These are phyloP conservation scores for Zootoca vivipara DNA, from an alignment of 2,113 vertebrate species.

Conservation along the genomic window DNA sequence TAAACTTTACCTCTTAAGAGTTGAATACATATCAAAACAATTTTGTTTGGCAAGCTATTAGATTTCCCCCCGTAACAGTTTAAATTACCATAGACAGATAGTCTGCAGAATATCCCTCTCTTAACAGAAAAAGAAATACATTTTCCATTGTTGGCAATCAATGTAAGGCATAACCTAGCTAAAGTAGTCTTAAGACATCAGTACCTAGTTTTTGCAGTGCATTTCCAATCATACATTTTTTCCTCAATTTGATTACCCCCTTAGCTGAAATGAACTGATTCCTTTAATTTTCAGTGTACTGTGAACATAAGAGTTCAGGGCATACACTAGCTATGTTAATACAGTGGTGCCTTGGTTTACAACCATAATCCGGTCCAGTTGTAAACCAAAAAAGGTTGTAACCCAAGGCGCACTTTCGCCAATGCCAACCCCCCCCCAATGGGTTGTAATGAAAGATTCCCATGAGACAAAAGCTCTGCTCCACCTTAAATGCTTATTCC, in stretches of 20 bases:
- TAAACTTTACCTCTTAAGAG: slow-evolving; percentile 20
- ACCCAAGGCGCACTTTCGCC: too few relatives aligned
- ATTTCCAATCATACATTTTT: not conserved
- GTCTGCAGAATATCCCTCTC: not conserved
- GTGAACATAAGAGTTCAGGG: too few relatives aligned
- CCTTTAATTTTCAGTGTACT: not conserved
- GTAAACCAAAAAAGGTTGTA: too few relatives aligned
- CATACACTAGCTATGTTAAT: too few relatives aligned
- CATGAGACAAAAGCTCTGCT: too few relatives aligned
- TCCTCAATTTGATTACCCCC: not conserved
- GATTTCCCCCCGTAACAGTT: not conserved
- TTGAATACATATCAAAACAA: slow-evolving; percentile 14
- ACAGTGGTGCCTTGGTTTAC: too few relatives aligned
- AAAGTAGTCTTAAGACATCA: not conserved
- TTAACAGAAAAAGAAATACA: not conserved
- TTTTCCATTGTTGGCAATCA: not conserved
- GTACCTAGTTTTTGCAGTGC: not conserved
- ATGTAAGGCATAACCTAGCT: not conserved
- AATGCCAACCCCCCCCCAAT: too few relatives aligned
- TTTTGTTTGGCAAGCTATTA: not conserved
- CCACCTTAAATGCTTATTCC: too few relatives aligned
- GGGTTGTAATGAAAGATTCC: too few relatives aligned
- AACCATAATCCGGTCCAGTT: too few relatives aligned
- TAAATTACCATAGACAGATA: not conserved
- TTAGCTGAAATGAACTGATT: not conserved